Evolutionary conservation across 2,113 vertebrate genomes (phyloP).

Genomic region (Theristicus caerulescens): DNA sequence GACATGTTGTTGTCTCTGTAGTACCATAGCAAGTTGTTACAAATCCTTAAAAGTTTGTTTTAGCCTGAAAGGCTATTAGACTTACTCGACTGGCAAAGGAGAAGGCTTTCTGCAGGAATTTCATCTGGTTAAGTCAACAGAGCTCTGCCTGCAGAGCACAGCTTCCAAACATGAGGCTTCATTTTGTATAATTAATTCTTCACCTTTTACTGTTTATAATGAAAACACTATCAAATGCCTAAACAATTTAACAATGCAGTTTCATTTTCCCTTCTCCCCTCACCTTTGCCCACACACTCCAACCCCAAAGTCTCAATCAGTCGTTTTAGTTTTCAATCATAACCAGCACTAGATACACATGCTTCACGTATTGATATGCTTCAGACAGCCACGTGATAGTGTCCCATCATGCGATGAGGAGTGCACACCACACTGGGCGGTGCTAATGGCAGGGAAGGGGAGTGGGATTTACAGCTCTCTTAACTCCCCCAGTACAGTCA

Average conservation of each 20-base stretch:
- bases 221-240: background rate
- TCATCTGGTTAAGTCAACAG: slow-evolving; percentile 11
- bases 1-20: background rate
- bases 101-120: slow-evolving; percentile 33
- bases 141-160: background rate
- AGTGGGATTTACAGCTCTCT: background rate
- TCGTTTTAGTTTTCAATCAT: background rate
- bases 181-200: background rate
- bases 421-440: background rate
- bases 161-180: background rate
- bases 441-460: background rate
- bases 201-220: background rate
- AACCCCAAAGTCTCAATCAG: background rate
- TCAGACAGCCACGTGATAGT: fast-evolving
- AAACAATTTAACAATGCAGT: background rate
- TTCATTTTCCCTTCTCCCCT: background rate
- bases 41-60: slow-evolving; percentile 45
- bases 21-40: background rate
- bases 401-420: fast-evolving
- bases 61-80: slow-evolving; percentile 23
- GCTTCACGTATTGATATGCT: background rate
- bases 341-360: background rate
- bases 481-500: background rate
- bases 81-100: slow-evolving; percentile 11
- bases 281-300: background rate